phyloP scores from a whole-genome alignment of 2,113 vertebrate species.

The Acrocephalus arundinaceus region DNA sequence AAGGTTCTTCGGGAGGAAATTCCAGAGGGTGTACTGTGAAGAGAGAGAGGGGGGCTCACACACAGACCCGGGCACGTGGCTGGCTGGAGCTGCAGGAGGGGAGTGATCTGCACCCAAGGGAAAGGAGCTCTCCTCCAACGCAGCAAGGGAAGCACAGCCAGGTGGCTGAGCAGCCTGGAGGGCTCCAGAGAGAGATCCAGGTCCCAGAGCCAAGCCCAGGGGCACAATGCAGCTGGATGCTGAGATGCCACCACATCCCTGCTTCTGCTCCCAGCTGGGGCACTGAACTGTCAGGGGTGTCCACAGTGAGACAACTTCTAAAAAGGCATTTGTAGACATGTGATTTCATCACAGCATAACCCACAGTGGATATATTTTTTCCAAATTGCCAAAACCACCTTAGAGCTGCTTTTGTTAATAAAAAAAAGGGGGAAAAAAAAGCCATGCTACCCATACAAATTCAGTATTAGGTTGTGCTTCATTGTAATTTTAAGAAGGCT shows the following conservation, averaged over 20 bases:
- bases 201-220: not conserved
- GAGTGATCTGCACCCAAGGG: not conserved
- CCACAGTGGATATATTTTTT: not conserved
- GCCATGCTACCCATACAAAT: not conserved
- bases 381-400: not conserved
- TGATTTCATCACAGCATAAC: not conserved
- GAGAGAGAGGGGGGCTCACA: not conserved
- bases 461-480: not conserved
- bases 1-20: constrained; percentile 98
- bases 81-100: not conserved
- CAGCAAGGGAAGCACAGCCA: accelerated
- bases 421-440: not conserved
- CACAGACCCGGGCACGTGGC: not conserved
- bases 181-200: not conserved
- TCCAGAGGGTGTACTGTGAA: constrained; percentile 95
- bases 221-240: not conserved
- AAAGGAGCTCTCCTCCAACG: not conserved
- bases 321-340: not conserved
- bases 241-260: not conserved
- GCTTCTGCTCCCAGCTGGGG: not conserved
- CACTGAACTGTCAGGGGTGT: accelerated
- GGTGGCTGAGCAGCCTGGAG: not conserved
- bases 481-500: not conserved
- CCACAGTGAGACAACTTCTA: not conserved
- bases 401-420: not conserved